These are phyloP conservation scores for Lycaena phlaeas DNA, from an alignment of 2,888 invertebrate genomes.

Conservation along the genomic window DNA sequence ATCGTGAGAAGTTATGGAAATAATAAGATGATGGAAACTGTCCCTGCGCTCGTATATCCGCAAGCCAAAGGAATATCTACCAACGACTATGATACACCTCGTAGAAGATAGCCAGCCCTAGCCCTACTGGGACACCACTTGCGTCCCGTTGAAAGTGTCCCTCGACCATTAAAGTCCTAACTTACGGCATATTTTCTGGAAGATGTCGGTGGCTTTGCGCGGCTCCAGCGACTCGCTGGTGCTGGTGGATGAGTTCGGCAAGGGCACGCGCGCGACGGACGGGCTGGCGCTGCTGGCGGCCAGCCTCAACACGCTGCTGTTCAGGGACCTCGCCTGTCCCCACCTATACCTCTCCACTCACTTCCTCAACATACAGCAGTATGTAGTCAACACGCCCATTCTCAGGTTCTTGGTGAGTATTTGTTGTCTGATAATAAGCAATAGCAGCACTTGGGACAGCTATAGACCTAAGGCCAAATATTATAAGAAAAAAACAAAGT, in stretches of 20 bases:
- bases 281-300: slow-evolving; percentile 82
- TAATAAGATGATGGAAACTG: no score
- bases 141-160: no score
- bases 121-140: neutral
- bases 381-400: slow-evolving; percentile 67
- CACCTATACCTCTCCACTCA: slow-evolving; percentile 86
- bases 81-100: no score
- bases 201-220: slow-evolving; percentile 82
- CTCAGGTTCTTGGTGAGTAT: slow-evolving; percentile 68
- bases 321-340: slow-evolving; percentile 74
- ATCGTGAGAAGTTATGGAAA: no score
- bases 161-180: no score
- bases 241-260: slow-evolving; percentile 92
- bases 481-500: no score
- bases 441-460: no score
- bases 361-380: slow-evolving; percentile 76
- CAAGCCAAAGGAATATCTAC: no score
- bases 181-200: slow-evolving; percentile 10
- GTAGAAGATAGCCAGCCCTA: no score
- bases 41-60: no score
- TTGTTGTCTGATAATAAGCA: no score
- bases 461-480: no score
- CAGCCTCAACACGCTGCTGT: slow-evolving; percentile 76
- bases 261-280: slow-evolving; percentile 84
- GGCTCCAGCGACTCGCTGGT: slow-evolving; percentile 79